Evolutionary conservation across 2,113 vertebrate species (phyloP), one percentile per base, ranked within the genome.

Genomic region (Chaenogobius annularis): DNA sequence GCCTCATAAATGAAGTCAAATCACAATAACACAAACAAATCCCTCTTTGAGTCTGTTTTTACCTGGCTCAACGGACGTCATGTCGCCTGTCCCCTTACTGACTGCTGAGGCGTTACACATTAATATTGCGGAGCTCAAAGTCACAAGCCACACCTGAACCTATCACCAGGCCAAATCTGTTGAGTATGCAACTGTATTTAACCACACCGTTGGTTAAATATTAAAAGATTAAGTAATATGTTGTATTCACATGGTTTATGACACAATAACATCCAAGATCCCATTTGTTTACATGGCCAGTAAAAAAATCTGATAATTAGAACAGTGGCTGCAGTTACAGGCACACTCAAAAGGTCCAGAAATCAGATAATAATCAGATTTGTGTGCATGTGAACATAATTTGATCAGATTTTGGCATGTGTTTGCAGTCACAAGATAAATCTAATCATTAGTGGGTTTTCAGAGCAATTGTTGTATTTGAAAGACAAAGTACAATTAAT

Each of bases 11-110:
- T n/a, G 1, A 31, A 59, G 22, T 59, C 56, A 35, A 35, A 31
- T 12, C 3, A 59, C 12, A 59, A 31, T 20, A 55, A 55, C 9
- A 35, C 12, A 61, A 13, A 59, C 5, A 40, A 40, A 40, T 40
- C 37, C 37, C 22, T 6, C 22, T 44, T 66, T 15, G 1, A 66
- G 20, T 14, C 5, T 46, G 20, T 67, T 47, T 9, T 15, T 88
- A 92, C 88, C 89, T 86, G 90, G 77, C 22, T 80, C 74, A 68
- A 73, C 70, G 20, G 85, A 85, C 19, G 79, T 46, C 88, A 89
- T 91, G 72, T 17, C 76, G 67, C 74, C 68, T 80, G 15, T 17
- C 66, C 61, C 70, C 35, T 68, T 68, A 75, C 62, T 69, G 69
- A 70, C 5, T 63, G 35, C 14, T 35, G 26, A 15, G 35, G 40